Base-by-base conservation (phyloP, 92 coral and sea anemone genomes). In the Siderastrea siderea region DNA sequence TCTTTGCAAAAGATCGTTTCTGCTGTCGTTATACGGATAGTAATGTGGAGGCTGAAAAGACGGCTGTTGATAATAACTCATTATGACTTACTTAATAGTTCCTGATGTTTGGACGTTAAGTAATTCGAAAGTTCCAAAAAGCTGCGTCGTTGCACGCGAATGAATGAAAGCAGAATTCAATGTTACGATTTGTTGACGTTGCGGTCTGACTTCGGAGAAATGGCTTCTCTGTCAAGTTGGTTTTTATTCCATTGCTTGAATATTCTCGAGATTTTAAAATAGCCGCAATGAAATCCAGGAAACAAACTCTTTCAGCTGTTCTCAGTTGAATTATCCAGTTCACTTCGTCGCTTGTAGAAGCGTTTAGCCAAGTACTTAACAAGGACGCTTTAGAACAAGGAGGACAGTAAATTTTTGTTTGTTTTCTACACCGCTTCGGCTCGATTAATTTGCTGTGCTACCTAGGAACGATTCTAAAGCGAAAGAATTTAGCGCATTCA, bases 21-120 rank as follows among this genome's bases (percentile, higher is more conserved):
- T 74, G 17, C 17, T 16, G 6, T 53, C 58, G 84, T 53, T 59
- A 10, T 69, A 50, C 3, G 89, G 89, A 49, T 85, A 85, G 65
- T 85, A 85, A 1, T 85, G 89, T 5, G 89, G 77, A 5, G 89
- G 89, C 11, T 85, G 89, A 52, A 65, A 76, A 7, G 77, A 76
- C 13, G 87, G 80, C 47, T 85, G 89, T 49, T 85, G 89, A 50
- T 67, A 78, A 52, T 66, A 68, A 13, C 89, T 76, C 89, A 85
- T 85, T 6, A 3, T 71, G 19, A 17, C n/a, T 69, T 54, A 5
- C 3, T 15, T 16, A 26, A 15, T 12, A 47, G 2, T 4, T 11
- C 74, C 17, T 3, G 1, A 3, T 45, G 0, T 26, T 14, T 5
- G 14, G 13, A 38, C 43, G 47, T 9, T 3, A 0, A 44, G 47